phyloP scores from a whole-genome alignment of 1,140 invertebrate genomes.

The Diprion similis region DNA sequence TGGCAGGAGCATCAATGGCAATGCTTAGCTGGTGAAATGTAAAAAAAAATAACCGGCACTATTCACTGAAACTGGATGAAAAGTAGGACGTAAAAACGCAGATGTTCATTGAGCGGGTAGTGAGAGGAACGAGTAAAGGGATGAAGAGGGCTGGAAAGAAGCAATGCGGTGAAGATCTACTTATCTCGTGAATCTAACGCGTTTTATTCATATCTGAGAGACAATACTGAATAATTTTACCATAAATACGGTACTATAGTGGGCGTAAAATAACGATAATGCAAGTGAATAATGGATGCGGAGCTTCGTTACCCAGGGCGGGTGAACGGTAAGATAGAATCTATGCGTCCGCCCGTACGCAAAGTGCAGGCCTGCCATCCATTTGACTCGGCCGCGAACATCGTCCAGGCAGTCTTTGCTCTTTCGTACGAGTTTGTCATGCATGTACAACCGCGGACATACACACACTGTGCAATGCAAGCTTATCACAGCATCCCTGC shows the following conservation, averaged over 20 bases:
- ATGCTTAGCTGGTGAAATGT: too few relatives aligned
- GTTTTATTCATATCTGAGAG: conserved; percentile 54
- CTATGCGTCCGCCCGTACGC: conserved; percentile 40
- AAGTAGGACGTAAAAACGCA: too few relatives aligned
- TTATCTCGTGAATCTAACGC: conserved; percentile 31
- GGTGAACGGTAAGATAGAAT: conserved; percentile 58
- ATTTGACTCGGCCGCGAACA: not conserved
- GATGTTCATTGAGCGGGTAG: too few relatives aligned
- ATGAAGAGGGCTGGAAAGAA: not conserved
- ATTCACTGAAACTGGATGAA: too few relatives aligned
- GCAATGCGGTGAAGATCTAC: not conserved
- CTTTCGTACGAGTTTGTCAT: not conserved
- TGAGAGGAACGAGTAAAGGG: not conserved
- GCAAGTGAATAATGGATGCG: conserved; percentile 59
- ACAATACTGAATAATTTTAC: conserved; percentile 59
- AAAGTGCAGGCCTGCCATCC: not conserved
- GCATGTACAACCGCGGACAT: not conserved
- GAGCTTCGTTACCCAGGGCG: conserved; percentile 57
- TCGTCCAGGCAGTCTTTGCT: not conserved
- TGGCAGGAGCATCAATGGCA: too few relatives aligned
- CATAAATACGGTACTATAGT: conserved; percentile 54
- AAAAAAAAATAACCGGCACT: too few relatives aligned
- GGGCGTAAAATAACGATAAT: conserved; percentile 61
- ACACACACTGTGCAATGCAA: not conserved
- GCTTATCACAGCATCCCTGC: too few relatives aligned